Percentiles rank a stretch among this genome's conserved stretches.
phyloP scores from a whole-genome alignment of 2,888 invertebrate species.

The Amiota mariae region DNA sequence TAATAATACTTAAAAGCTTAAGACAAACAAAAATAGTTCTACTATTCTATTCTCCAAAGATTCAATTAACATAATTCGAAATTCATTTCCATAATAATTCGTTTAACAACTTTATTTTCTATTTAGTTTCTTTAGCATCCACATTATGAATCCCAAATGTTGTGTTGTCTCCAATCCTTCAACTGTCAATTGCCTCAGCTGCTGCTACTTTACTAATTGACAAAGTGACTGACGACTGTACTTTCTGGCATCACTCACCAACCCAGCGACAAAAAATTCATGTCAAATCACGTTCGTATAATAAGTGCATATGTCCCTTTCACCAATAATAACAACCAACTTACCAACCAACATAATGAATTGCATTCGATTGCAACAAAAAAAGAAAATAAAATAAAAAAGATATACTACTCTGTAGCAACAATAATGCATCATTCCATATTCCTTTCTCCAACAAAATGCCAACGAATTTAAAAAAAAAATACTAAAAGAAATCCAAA shows the following conservation, averaged over 20 bases:
- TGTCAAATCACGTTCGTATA: slow-evolving; percentile 37
- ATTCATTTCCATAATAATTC: neutral
- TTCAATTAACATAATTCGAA: neutral
- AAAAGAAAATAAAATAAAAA: too few species aligned
- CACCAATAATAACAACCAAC: slow-evolving; percentile 20
- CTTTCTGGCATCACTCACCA: slow-evolving; percentile 2
- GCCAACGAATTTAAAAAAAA: slow-evolving; percentile 20
- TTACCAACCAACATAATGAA: slow-evolving; percentile 1
- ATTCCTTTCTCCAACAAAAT: slow-evolving; percentile 32
- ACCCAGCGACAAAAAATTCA: slow-evolving; percentile 26
- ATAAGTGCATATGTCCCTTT: slow-evolving; percentile 39
- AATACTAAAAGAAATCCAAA: slow-evolving; percentile 17
- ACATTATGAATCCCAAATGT: too few species aligned
- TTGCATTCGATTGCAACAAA: slow-evolving; percentile 32
- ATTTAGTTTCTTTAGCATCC: too few species aligned
- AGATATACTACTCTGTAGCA: too few species aligned
- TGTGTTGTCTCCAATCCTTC: too few species aligned
- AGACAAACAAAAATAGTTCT: too few species aligned
- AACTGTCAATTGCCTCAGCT: too few species aligned
- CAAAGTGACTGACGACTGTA: slow-evolving; percentile 9
- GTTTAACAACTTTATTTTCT: too few species aligned
- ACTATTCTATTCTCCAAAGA: too few species aligned
- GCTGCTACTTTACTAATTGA: too few species aligned
- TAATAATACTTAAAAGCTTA: neutral
- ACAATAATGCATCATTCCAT: slow-evolving; percentile 25